phyloP scores from a whole-genome alignment of 2,888 invertebrate species.

The Diarsia brunnea region DNA sequence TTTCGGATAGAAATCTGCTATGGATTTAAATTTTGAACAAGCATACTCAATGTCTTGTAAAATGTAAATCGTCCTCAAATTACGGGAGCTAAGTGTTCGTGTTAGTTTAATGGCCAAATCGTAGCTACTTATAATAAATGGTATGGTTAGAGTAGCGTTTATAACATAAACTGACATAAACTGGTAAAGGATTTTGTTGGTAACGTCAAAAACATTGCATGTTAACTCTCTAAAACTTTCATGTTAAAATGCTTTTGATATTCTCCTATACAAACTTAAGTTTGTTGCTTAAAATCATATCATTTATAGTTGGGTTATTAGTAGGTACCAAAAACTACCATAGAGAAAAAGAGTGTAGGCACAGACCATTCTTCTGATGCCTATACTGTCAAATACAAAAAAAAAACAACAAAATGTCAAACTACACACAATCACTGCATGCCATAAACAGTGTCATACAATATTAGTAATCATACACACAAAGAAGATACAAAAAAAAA shows the following conservation, averaged over 20 bases:
- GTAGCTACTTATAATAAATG: conserved; percentile 48
- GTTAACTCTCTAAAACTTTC: conserved; percentile 35
- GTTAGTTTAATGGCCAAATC: conserved; percentile 57
- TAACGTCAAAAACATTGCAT: conserved; percentile 55
- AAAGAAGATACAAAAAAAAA: conserved; percentile 56
- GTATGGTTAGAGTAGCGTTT: conserved; percentile 37
- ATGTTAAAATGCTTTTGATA: conserved; percentile 26
- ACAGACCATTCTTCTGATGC: conserved; percentile 21
- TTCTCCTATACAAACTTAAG: not conserved
- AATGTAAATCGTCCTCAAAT: conserved; percentile 51
- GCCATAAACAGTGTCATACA: conserved; percentile 63
- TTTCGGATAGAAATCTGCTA: not conserved
- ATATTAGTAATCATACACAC: conserved; percentile 65
- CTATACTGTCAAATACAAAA: conserved; percentile 37
- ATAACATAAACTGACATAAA: conserved; percentile 39
- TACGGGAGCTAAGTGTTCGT: conserved; percentile 42
- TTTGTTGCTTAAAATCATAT: not conserved
- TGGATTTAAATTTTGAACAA: conserved; percentile 18
- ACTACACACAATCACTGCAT: conserved; percentile 66
- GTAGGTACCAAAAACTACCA: conserved; percentile 12
- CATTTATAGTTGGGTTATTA: conserved; percentile 33
- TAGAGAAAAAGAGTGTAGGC: conserved; percentile 19
- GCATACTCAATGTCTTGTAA: conserved; percentile 35
- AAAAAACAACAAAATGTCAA: conserved; percentile 37
- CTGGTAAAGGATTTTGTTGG: conserved; percentile 41